phyloP scores from a whole-genome alignment of 2,888 invertebrate species.

The Phyllotreta striolata region DNA sequence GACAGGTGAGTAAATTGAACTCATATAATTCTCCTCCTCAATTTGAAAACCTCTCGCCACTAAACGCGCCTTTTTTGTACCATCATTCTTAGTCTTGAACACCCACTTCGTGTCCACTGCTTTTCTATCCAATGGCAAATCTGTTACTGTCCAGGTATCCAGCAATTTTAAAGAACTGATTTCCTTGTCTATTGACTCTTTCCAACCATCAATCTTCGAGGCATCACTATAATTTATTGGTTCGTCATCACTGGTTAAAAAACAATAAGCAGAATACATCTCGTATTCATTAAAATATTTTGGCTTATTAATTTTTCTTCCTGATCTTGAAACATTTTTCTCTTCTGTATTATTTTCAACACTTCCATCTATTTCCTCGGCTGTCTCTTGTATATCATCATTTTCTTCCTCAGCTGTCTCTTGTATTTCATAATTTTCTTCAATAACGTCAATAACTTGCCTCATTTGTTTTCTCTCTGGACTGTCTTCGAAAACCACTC shows the following conservation, averaged over 20 bases:
- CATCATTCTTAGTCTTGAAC: conserved; percentile 8
- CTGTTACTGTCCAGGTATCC: conserved; percentile 1
- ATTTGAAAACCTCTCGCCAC: conserved; percentile 36
- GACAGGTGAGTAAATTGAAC: conserved; percentile 31
- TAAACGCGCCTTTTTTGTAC: conserved; percentile 10
- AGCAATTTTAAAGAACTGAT: neutral
- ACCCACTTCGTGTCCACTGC: conserved; percentile 10
- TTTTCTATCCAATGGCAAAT: conserved; percentile 1
- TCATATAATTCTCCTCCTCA: conserved; percentile 22
- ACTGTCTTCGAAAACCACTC: neutral
- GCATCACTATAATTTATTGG: conserved; percentile 20
- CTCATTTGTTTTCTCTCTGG: neutral
- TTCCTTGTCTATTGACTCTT: conserved; percentile 15
- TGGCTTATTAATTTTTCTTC: conserved; percentile 36
- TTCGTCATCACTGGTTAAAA: conserved; percentile 5
- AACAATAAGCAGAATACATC: conserved; percentile 24
- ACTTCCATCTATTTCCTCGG: neutral
- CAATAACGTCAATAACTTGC: neutral
- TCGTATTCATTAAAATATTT: conserved; percentile 10
- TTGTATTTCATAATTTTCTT: neutral
- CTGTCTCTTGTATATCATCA: neutral
- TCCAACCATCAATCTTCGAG: conserved; percentile 11
- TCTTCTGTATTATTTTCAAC: neutral
- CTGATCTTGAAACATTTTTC: conserved; percentile 13
- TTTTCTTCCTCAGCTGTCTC: neutral